These are phyloP conservation scores for Sceloporus undulatus DNA, from an alignment of 2,113 vertebrate species.

Conservation along the genomic window DNA sequence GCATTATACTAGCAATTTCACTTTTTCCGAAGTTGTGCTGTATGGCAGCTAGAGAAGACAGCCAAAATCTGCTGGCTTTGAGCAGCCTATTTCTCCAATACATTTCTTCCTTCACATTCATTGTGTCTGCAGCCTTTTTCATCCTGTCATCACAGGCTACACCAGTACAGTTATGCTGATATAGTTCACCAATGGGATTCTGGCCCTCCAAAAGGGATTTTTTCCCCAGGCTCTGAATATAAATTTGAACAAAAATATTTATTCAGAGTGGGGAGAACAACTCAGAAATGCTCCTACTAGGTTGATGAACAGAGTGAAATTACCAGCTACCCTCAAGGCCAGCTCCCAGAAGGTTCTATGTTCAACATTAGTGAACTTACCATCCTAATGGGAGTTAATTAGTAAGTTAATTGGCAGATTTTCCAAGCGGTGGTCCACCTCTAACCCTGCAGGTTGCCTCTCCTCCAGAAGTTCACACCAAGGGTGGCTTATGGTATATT, in stretches of 20 bases:
- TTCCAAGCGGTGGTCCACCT: slow-evolving; percentile 21
- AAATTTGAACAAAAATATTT: slow-evolving; percentile 6
- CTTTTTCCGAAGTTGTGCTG: no score
- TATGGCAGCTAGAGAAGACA: no score
- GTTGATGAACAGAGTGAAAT: background rate
- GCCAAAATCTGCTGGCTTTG: no score
- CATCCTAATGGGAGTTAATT: slow-evolving; percentile 62
- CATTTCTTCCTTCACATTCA: no score
- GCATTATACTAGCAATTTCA: no score
- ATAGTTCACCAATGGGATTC: no score
- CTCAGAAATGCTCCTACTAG: slow-evolving; percentile 19
- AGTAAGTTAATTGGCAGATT: slow-evolving; percentile 32
- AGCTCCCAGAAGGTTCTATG: slow-evolving; percentile 32
- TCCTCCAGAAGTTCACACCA: slow-evolving; percentile 44
- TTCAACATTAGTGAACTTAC: slow-evolving; percentile 52
- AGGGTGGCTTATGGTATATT: background rate
- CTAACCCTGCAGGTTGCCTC: slow-evolving; percentile 47
- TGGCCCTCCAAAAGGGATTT: no score
- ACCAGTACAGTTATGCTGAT: no score
- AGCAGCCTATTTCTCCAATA: no score
- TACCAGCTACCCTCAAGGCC: slow-evolving; percentile 7
- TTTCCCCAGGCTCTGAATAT: background rate
- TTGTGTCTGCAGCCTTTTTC: no score
- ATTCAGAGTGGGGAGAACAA: slow-evolving; percentile 31
- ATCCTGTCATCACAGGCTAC: no score